Percentiles rank a stretch among this genome's conserved stretches.
These are phyloP conservation scores for Oceanites oceanicus DNA, from an alignment of 2,113 vertebrate species.

Conservation along the genomic window DNA sequence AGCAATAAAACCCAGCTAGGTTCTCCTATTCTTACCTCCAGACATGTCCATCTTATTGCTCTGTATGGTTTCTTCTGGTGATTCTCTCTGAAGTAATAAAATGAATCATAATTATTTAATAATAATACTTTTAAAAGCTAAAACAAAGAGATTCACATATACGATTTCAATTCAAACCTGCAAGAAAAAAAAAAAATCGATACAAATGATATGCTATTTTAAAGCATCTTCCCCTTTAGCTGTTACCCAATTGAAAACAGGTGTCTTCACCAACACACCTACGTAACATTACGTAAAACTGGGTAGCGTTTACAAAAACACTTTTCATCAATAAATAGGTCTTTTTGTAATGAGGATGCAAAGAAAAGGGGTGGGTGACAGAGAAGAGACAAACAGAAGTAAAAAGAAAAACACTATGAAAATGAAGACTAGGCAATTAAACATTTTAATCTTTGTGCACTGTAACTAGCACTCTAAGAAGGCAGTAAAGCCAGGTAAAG, in stretches of 20 bases:
- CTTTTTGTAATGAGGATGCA: neutral
- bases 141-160: neutral
- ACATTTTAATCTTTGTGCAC: neutral
- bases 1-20: neutral
- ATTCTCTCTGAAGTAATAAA: constrained; percentile 86
- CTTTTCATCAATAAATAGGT: neutral
- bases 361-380: neutral
- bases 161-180: neutral
- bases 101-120: neutral
- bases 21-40: constrained; percentile 73
- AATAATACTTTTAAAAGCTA: neutral
- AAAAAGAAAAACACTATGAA: neutral
- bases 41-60: constrained; percentile 89
- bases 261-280: neutral
- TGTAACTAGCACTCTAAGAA: neutral
- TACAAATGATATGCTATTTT: neutral
- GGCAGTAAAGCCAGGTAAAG: neutral
- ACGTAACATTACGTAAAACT: neutral
- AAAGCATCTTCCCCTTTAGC: neutral
- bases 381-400: neutral
- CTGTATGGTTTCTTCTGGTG: constrained; percentile 89
- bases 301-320: neutral
- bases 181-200: neutral
- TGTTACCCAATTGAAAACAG: neutral
- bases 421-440: neutral